Base-by-base conservation (phyloP, 2,797 vertebrate genomes). In the Phoebastria nigripes region DNA sequence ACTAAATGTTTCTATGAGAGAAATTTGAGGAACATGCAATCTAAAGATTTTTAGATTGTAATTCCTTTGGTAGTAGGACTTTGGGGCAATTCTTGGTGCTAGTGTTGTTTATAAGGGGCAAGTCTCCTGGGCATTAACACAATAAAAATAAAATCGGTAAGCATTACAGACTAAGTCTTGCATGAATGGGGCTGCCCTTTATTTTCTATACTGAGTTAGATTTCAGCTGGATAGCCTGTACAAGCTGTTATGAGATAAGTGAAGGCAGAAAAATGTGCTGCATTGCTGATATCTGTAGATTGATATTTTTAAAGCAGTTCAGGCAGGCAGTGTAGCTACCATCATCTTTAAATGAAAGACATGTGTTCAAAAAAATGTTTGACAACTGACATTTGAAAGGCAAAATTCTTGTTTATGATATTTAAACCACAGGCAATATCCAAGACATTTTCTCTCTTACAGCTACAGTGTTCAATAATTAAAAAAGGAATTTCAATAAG, bases 391-490 rank as follows among this genome's bases (percentile, higher is more conserved):
- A 65, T 86, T 91, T 87, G 54, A 91, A 92, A 93, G 83, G 61
- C 46, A 94, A 89, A 90, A 89, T 65, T 82, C 74, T 65, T 94
- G 56, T 85, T 96, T 93, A 80, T 72, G 26, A 33, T 87, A 74
- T 74, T 77, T 66, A 84, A 95, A 87, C 70, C 2, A 3, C 41
- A 70, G 67, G 59, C 71, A 89, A 56, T 89, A 80, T 72, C 44
- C n/a, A n/a, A 82, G 59, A 49, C 8, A 15, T 93, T 82, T 80
- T 44, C n/a, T 85, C 19, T 31, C 74, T 90, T 77, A 82, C 78
- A 85, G 70, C 37, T 63, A 55, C 55, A 74, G 26, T n/a, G 54
- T 82, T 97, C 82, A 97, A 93, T 95, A 95, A 94, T 93, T 95
- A 16, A 95, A 91, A 96, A 77, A 92, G 13, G 67, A 62, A 89